A percentile compares a stretch with the other conserved stretches of the same genome.
Evolutionary conservation across 2,113 vertebrate species (phyloP).

Genomic region (Formicarius rufipectus): DNA sequence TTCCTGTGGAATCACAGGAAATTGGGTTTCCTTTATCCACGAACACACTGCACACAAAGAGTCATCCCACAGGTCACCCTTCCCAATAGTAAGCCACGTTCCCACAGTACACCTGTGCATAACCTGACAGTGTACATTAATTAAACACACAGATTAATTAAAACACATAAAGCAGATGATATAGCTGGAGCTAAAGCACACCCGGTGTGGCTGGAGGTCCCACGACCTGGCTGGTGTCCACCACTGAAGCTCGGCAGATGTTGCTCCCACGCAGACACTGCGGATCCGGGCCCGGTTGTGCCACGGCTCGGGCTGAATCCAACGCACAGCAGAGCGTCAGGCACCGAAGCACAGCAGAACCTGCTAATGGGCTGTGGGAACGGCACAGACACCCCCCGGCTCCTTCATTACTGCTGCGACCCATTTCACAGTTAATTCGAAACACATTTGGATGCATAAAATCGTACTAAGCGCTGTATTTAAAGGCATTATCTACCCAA

Average conservation of each 20-base stretch:
- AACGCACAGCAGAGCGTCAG: constrained; percentile 51
- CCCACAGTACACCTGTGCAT: neutral
- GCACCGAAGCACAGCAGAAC: constrained; percentile 63
- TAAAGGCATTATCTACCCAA: neutral
- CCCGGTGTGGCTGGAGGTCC: neutral
- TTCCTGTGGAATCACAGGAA: neutral
- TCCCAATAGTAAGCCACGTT: fast-evolving
- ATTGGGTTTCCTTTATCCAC: neutral
- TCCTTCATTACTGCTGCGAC: constrained; percentile 43
- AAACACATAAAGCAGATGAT: too few relatives aligned
- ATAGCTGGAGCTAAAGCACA: neutral
- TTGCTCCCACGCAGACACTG: too few relatives aligned
- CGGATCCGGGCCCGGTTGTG: too few relatives aligned
- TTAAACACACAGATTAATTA: too few relatives aligned
- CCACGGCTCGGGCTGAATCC: constrained; percentile 32
- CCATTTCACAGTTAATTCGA: constrained; percentile 55
- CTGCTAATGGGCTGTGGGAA: constrained; percentile 59
- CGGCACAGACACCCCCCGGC: constrained; percentile 36
- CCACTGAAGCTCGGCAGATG: constrained; percentile 40
- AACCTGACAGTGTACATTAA: fast-evolving
- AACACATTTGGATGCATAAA: constrained; percentile 41
- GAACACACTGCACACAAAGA: neutral
- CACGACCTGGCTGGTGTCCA: neutral
- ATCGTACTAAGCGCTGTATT: constrained; percentile 15
- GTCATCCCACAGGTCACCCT: neutral